These are phyloP conservation scores for Phenganax marumi DNA, from an alignment of 92 coral and sea anemone genomes.

Conservation along the genomic window DNA sequence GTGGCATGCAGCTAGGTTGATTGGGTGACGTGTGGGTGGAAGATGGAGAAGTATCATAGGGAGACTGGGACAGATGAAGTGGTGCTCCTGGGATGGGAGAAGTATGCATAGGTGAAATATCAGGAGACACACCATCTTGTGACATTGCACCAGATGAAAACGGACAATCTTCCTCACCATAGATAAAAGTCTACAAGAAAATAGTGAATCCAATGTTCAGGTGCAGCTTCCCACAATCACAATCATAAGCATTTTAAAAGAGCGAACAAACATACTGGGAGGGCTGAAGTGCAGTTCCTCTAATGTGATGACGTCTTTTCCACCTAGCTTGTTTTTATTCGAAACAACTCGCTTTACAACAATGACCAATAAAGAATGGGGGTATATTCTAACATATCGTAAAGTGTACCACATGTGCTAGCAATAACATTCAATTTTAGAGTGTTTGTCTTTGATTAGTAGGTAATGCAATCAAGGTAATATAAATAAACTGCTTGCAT, in stretches of 20 bases:
- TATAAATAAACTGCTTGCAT: conserved; percentile 5
- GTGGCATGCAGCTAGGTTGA: conserved; percentile 50
- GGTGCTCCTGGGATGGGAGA: conserved; percentile 48
- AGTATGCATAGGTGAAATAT: conserved; percentile 39
- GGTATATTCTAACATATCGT: too few species aligned
- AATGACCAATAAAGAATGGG: too few species aligned
- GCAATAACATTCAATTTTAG: too few species aligned
- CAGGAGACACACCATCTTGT: conserved; percentile 36
- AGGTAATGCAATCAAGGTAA: neutral
- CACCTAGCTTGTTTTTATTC: too few species aligned
- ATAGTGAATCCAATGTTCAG: neutral
- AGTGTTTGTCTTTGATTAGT: too few species aligned
- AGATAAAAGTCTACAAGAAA: conserved; percentile 16
- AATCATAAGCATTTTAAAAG: too few species aligned
- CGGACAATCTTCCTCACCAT: conserved; percentile 25
- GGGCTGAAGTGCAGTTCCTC: too few species aligned
- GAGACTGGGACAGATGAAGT: conserved; percentile 54
- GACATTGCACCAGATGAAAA: conserved; percentile 35
- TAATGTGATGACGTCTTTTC: too few species aligned
- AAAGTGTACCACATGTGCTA: too few species aligned
- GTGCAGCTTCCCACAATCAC: neutral
- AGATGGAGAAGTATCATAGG: conserved; percentile 45
- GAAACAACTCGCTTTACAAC: too few species aligned
- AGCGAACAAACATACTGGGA: too few species aligned
- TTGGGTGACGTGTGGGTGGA: conserved; percentile 56